phyloP scores from a whole-genome alignment of 2,888 invertebrate species.

The Unio pictorum region DNA sequence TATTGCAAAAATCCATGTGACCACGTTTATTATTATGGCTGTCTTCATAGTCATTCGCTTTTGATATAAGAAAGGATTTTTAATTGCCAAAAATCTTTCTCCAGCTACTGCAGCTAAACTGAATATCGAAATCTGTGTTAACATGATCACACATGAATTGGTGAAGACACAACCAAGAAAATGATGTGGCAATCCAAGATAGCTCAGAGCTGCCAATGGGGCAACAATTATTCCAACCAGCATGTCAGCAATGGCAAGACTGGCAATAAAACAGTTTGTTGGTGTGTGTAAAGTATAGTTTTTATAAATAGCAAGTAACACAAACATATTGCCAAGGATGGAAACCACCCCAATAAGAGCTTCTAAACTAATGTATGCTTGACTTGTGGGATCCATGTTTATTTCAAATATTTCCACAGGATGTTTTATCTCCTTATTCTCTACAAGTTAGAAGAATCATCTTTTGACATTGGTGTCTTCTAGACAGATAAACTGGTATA shows the following conservation, averaged over 20 bases:
- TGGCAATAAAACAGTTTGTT: slow-evolving; percentile 63
- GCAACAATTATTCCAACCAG: slow-evolving; percentile 61
- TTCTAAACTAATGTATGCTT: slow-evolving; percentile 55
- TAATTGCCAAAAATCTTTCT: slow-evolving; percentile 67
- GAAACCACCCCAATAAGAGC: slow-evolving; percentile 49
- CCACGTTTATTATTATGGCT: slow-evolving; percentile 43
- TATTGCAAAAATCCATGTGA: slow-evolving; percentile 60
- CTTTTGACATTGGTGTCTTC: too few relatives aligned
- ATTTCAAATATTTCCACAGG: slow-evolving; percentile 1
- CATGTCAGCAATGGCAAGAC: slow-evolving; percentile 60
- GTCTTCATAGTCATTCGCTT: slow-evolving; percentile 47
- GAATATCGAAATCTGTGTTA: slow-evolving; percentile 68
- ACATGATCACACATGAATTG: slow-evolving; percentile 63
- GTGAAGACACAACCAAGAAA: slow-evolving; percentile 64
- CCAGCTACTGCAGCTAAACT: slow-evolving; percentile 64
- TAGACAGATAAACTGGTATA: too few relatives aligned
- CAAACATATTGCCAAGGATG: slow-evolving; percentile 53
- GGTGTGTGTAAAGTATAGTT: slow-evolving; percentile 51
- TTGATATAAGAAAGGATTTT: slow-evolving; percentile 63
- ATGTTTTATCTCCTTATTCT: too few relatives aligned
- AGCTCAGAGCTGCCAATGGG: slow-evolving; percentile 54
- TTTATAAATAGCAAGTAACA: slow-evolving; percentile 51
- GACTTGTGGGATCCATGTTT: slow-evolving; percentile 39
- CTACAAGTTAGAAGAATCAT: too few relatives aligned
- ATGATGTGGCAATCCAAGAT: slow-evolving; percentile 49